Percentiles rank a stretch among this genome's conserved stretches.
phyloP scores from a whole-genome alignment of 2,888 invertebrate genomes.

The Caenorhabditis panamensis region DNA sequence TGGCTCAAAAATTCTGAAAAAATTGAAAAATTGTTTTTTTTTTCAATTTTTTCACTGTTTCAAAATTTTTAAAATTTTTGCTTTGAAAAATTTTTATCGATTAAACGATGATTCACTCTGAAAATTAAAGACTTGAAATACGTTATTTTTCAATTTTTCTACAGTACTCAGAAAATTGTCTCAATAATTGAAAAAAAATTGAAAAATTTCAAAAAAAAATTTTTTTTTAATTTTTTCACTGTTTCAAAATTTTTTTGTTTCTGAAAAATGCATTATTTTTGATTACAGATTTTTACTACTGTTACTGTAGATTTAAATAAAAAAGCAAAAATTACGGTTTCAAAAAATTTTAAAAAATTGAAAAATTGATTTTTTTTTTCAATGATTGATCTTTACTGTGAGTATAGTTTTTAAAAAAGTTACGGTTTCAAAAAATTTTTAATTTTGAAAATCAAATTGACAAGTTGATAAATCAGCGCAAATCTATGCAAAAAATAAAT shows the following conservation, averaged over 20 bases:
- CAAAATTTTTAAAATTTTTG: not conserved
- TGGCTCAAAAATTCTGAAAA: too few relatives aligned
- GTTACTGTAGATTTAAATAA: too few relatives aligned
- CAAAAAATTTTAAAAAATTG: not conserved
- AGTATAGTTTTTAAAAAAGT: not conserved
- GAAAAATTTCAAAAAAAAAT: not conserved
- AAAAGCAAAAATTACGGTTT: not conserved
- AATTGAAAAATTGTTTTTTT: not conserved
- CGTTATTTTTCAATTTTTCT: too few relatives aligned
- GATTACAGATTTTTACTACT: too few relatives aligned
- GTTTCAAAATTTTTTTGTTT: too few relatives aligned
- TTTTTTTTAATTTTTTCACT: not conserved
- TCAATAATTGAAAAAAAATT: not conserved
- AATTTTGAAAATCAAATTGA: too few relatives aligned
- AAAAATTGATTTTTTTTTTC: not conserved
- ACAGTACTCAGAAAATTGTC: too few relatives aligned
- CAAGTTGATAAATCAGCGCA: too few relatives aligned
- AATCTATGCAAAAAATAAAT: too few relatives aligned
- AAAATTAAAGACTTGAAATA: too few relatives aligned
- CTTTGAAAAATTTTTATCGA: not conserved
- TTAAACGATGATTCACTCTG: not conserved
- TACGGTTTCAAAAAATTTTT: not conserved
- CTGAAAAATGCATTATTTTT: too few relatives aligned
- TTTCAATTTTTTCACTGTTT: not conserved
- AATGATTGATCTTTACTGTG: too few relatives aligned